These are phyloP conservation scores for Physella acuta DNA, from an alignment of 1,140 invertebrate species.

Conservation along the genomic window DNA sequence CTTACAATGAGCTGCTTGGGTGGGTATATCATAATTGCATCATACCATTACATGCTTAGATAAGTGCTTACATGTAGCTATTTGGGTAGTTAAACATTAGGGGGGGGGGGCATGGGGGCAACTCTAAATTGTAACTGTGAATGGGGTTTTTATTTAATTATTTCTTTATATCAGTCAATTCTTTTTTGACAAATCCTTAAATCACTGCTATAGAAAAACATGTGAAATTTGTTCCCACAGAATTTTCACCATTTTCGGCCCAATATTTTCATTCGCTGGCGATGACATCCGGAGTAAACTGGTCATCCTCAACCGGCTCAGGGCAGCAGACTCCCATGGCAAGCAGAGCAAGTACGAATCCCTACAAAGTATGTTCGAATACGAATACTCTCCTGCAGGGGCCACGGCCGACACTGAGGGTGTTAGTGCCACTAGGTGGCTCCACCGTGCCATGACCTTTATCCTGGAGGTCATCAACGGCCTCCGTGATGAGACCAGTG, in stretches of 20 bases:
- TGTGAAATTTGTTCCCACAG: background rate
- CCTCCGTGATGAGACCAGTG: background rate
- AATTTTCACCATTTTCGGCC: background rate
- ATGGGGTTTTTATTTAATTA: too few relatives aligned
- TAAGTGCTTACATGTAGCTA: too few relatives aligned
- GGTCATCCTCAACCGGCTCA: background rate
- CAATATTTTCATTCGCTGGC: background rate
- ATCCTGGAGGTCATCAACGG: background rate
- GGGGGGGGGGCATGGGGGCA: too few relatives aligned
- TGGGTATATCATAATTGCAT: too few relatives aligned
- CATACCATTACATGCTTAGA: too few relatives aligned
- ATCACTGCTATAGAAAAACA: too few relatives aligned
- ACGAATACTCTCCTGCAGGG: constrained; percentile 1
- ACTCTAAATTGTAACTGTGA: too few relatives aligned
- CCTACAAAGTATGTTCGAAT: constrained; percentile 13
- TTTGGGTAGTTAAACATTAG: too few relatives aligned
- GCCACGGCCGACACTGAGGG: background rate
- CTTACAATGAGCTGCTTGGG: too few relatives aligned
- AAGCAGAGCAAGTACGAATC: background rate
- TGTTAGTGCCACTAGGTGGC: background rate
- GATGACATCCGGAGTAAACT: background rate
- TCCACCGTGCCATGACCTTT: constrained; percentile 6
- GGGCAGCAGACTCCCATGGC: background rate
- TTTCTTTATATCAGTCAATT: too few relatives aligned
- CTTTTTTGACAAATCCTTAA: too few relatives aligned